These are phyloP conservation scores for Dioctria rufipes DNA, from an alignment of 2,888 invertebrate species.

Conservation along the genomic window DNA sequence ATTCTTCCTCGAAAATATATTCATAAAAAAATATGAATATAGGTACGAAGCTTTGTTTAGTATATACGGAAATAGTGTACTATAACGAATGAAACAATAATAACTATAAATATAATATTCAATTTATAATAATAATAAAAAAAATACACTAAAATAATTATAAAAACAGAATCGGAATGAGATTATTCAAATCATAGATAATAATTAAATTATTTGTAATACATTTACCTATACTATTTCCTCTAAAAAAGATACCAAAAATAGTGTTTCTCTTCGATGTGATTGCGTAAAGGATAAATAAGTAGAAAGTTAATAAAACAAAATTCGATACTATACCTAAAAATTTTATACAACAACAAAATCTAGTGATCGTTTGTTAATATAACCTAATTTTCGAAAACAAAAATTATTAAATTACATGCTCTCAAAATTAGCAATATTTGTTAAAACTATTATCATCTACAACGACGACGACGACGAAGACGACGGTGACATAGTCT, in stretches of 20 bases:
- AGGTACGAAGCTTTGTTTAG: slow-evolving; percentile 34
- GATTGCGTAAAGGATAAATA: slow-evolving; percentile 44
- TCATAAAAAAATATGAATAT: neutral
- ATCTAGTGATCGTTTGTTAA: slow-evolving; percentile 25
- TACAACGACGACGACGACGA: slow-evolving; percentile 61
- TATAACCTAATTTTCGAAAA: slow-evolving; percentile 6
- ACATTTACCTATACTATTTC: slow-evolving; percentile 7
- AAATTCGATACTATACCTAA: slow-evolving; percentile 21
- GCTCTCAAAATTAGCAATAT: slow-evolving; percentile 46
- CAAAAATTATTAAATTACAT: slow-evolving; percentile 27
- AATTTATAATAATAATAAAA: slow-evolving; percentile 22
- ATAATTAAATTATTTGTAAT: slow-evolving; percentile 41
- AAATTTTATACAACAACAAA: slow-evolving; percentile 32
- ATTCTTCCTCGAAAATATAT: slow-evolving; percentile 26
- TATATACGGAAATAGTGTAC: slow-evolving; percentile 37
- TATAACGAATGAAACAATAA: slow-evolving; percentile 36
- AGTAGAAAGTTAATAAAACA: slow-evolving; percentile 32
- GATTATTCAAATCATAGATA: slow-evolving; percentile 31
- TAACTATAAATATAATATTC: slow-evolving; percentile 16
- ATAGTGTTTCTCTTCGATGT: slow-evolving; percentile 45
- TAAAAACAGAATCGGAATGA: slow-evolving; percentile 24
- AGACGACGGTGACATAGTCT: slow-evolving; percentile 59
- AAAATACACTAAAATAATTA: slow-evolving; percentile 14
- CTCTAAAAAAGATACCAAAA: too few relatives aligned
- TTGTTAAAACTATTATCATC: slow-evolving; percentile 20